Evolutionary conservation across 2,797 vertebrate genomes (phyloP), one percentile per base, ranked within the genome.

Genomic region (Sebastiscus albofasciatus): DNA sequence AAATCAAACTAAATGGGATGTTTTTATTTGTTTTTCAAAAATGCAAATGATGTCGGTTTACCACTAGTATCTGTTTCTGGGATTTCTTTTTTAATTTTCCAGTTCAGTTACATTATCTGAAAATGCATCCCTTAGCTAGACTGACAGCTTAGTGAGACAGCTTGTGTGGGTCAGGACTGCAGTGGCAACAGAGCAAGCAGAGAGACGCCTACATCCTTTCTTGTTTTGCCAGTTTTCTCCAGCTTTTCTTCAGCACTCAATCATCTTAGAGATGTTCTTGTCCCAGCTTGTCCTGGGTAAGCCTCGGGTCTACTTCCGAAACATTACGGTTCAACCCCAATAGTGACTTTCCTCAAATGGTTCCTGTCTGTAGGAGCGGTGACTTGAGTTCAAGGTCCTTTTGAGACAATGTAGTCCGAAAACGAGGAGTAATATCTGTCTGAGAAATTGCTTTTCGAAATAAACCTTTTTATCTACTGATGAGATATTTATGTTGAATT

Each of bases 1-100:
- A 31, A 66, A 54, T 39, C 54, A 80, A 52, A 52, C 52, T 39
- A 18, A 75, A 87, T 81, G 2, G 64, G 27, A 61, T 85, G 71
- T 67, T 54, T 42, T 29, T 34, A 12, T 67, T 71, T 34, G 36
- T 75, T 77, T 36, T 46, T 64, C 18, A 39, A 60, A 16, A 39
- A 22, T 80, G 13, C 42, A 73, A 60, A 70, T 39, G 2, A 54
- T 68, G 8, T 14, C 3, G 1, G 27, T 78, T 31, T 55, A 10
- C 22, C 11, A 20, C 3, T 3, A n/a, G 9, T 81, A 16, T 36
- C 60, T 54, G 18, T 60, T 49, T 72, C 4, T 14, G 1, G 18
- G 1, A 16, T 67, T 36, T 67, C n/a, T 31, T 42, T 49, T 2
- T 7, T 29, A 14, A 12, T 33, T 12, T 34, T 22, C 24, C 26